Evolutionary conservation across 2,888 invertebrate species (phyloP).

Genomic region (Metopia argyrocephala): DNA sequence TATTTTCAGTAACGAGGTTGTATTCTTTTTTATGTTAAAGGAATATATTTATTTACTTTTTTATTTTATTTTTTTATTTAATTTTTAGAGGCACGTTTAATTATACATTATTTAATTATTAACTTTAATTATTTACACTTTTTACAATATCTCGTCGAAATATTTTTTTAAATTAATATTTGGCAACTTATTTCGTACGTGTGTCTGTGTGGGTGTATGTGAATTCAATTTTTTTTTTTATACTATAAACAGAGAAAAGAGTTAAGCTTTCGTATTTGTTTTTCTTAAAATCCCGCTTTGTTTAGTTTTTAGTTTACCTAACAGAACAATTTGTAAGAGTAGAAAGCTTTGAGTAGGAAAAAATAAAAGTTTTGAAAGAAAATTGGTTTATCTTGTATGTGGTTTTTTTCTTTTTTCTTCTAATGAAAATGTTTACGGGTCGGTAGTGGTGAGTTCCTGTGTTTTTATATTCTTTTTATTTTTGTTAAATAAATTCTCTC

Average conservation of each 20-base stretch:
- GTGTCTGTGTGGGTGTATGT: no score
- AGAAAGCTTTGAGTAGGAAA: not conserved
- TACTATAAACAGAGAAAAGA: not conserved
- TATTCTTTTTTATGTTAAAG: not conserved
- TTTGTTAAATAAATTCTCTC: not conserved
- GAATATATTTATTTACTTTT: slow-evolving; percentile 14
- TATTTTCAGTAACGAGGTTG: not conserved
- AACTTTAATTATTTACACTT: slow-evolving; percentile 57
- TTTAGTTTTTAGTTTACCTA: not conserved
- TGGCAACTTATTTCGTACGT: slow-evolving; percentile 28
- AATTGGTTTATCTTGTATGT: not conserved
- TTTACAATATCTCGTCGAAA: slow-evolving; percentile 40
- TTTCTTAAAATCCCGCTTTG: not conserved
- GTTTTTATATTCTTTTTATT: not conserved
- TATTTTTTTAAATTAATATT: slow-evolving; percentile 4
- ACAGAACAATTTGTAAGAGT: not conserved
- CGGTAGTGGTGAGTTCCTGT: slow-evolving; percentile 36
- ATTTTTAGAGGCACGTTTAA: slow-evolving; percentile 57
- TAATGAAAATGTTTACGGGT: not conserved
- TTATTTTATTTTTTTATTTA: slow-evolving; percentile 9
- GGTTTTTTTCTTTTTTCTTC: not conserved
- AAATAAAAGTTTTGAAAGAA: slow-evolving; percentile 6
- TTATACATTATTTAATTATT: slow-evolving; percentile 17
- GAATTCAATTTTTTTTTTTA: not conserved
- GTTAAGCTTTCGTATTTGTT: not conserved